A percentile compares a stretch with the other conserved stretches of the same genome.
phyloP scores from a whole-genome alignment of 2,888 invertebrate species.

The Apoda limacodes region DNA sequence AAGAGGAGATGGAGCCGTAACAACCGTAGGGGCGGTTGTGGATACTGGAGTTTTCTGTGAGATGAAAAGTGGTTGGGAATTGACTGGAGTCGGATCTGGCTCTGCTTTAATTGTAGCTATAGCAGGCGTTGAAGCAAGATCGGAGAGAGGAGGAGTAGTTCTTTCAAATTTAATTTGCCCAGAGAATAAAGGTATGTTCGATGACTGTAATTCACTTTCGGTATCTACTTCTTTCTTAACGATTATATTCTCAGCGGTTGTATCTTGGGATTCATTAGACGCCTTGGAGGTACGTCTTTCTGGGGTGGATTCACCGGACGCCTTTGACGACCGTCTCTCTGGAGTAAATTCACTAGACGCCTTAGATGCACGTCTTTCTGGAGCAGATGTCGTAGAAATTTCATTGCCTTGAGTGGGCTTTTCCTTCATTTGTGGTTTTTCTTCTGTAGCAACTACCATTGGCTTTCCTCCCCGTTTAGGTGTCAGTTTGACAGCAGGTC shows the following conservation, averaged over 20 bases:
- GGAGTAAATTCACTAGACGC: constrained; percentile 17
- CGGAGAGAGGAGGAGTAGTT: constrained; percentile 34
- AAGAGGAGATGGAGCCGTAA: constrained; percentile 25
- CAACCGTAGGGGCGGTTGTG: too few species aligned
- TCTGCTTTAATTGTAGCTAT: constrained; percentile 48
- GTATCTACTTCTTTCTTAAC: constrained; percentile 48
- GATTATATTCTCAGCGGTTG: constrained; percentile 34
- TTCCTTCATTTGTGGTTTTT: constrained; percentile 22
- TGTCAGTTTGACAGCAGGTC: constrained; percentile 54
- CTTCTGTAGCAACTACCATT: constrained; percentile 28
- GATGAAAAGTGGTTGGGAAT: background rate
- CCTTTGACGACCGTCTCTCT: too few species aligned
- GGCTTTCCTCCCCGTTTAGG: constrained; percentile 45
- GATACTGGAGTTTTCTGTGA: too few species aligned
- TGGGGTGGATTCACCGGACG: constrained; percentile 17
- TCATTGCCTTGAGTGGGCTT: constrained; percentile 16
- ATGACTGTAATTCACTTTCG: constrained; percentile 24
- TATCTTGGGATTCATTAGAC: constrained; percentile 31
- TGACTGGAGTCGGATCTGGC: constrained; percentile 26
- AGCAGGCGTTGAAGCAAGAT: constrained; percentile 32
- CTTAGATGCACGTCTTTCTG: constrained; percentile 18
- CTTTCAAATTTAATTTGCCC: constrained; percentile 51
- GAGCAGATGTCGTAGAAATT: too few species aligned
- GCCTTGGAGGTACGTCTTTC: too few species aligned
- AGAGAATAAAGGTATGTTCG: constrained; percentile 39